These are phyloP conservation scores for Drosophila peninsularis DNA, from an alignment of 2,888 invertebrate genomes.

Conservation along the genomic window DNA sequence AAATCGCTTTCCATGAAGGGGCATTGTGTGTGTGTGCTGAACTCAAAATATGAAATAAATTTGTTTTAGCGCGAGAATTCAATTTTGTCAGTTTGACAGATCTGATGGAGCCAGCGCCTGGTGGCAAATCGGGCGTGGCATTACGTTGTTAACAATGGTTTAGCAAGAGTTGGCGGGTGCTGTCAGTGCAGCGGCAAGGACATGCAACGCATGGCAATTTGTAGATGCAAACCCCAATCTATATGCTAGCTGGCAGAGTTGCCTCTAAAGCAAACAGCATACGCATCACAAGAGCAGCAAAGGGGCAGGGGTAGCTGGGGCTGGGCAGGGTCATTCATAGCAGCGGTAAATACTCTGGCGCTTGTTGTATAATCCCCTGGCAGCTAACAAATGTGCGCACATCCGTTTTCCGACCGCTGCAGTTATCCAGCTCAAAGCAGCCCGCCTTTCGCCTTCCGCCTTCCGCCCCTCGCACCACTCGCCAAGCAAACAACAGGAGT, in stretches of 20 bases:
- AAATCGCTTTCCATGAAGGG: neutral
- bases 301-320: neutral
- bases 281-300: constrained; percentile 15
- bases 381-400: constrained; percentile 75
- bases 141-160: constrained; percentile 52
- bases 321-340: constrained; percentile 17
- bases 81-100: constrained; percentile 56
- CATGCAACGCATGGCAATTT: constrained; percentile 67
- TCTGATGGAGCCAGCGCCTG: constrained; percentile 15
- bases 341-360: constrained; percentile 64
- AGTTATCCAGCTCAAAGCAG: constrained; percentile 7
- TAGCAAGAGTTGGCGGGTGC: constrained; percentile 13
- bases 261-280: constrained; percentile 43
- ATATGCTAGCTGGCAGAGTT: constrained; percentile 43
- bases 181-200: constrained; percentile 29
- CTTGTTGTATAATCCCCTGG: constrained; percentile 71
- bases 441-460: neutral
- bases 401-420: constrained; percentile 63
- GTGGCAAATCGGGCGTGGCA: neutral
- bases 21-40: neutral
- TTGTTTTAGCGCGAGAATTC: constrained; percentile 27
- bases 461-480: neutral
- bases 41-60: constrained; percentile 54
- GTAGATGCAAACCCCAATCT: constrained; percentile 35
- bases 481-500: constrained; percentile 34